Evolutionary conservation across 2,797 vertebrate genomes (phyloP).

Genomic region (Sebastes iracundus): DNA sequence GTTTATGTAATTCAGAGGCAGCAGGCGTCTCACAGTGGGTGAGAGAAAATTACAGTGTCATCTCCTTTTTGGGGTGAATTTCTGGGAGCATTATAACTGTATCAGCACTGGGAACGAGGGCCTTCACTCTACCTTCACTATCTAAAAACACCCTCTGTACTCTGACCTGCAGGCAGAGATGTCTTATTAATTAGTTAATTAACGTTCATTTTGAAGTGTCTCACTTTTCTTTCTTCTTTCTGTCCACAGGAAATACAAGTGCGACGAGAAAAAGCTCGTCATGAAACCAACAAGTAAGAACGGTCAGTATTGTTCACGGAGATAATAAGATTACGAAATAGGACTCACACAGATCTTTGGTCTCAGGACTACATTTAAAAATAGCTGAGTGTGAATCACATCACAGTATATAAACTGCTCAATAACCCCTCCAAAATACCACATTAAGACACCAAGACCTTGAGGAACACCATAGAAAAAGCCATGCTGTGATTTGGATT

Average conservation of each 20-base stretch:
- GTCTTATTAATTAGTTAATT: no score
- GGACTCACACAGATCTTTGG: neutral
- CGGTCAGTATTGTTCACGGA: neutral
- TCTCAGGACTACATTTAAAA: neutral
- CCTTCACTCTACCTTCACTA: neutral
- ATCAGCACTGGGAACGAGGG: neutral
- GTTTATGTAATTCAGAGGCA: slow-evolving; percentile 50
- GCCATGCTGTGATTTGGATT: no score
- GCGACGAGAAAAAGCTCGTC: neutral
- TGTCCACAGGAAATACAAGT: slow-evolving; percentile 50
- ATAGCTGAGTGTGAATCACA: no score
- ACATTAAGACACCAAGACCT: no score
- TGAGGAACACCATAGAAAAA: no score
- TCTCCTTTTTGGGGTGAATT: neutral
- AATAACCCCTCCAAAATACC: no score
- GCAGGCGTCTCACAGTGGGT: slow-evolving; percentile 15
- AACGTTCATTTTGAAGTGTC: neutral
- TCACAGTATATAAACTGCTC: no score
- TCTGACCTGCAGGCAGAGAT: neutral
- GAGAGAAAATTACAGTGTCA: slow-evolving; percentile 19
- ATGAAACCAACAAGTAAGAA: slow-evolving; percentile 57
- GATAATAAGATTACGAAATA: neutral
- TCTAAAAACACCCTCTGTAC: neutral
- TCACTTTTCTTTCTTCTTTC: neutral
- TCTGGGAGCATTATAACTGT: neutral